Evolutionary conservation across 2,888 invertebrate species (phyloP), one percentile per base, ranked within the genome.

Genomic region (Empis livida): DNA sequence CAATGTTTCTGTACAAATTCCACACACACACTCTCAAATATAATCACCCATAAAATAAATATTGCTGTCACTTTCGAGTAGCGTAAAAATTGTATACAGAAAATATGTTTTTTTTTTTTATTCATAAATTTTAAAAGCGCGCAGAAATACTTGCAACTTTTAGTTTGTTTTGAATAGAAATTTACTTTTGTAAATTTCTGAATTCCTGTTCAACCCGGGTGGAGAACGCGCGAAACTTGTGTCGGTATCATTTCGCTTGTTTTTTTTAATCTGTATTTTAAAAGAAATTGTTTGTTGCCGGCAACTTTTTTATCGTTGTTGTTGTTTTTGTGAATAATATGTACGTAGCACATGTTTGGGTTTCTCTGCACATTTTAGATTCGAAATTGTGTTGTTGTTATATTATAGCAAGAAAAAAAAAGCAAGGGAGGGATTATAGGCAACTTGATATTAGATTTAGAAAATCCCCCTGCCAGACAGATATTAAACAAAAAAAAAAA

Each of bases 191-290:
- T 2, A 11, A 31, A 43, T 37, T 53, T 49, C 58, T 68, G 66
- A 32, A 54, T 51, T 57, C 68, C 67, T 64, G 56, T 56, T 62
- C 51, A 54, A 57, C 62, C 61, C 68, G 68, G 68, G 65, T 65
- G 67, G 64, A 65, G 65, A 68, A 68, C 63, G 68, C 62, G 62
- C 62, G 62, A 61, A 62, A 62, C 61, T 57, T 63, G 60, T 54
- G 54, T 55, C 23, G 23, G 23, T 58, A 58, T 49, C 49, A 42
- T 47, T 38, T 44, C 51, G 55, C 51, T 54, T 59, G 51, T 50
- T 27, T 6, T 6, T n/a, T 6, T n/a, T n/a, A 35, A 13, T 35
- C 2, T 35, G 5, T 13, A 32, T 35, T n/a, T n/a, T n/a, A 35
- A 13, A 6, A n/a, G 3, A n/a, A 8, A 6, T 27, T 27, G 8